Evolutionary conservation across 2,888 invertebrate genomes (phyloP), one percentile per base, ranked within the genome.

Genomic region (Girardia tigrina): DNA sequence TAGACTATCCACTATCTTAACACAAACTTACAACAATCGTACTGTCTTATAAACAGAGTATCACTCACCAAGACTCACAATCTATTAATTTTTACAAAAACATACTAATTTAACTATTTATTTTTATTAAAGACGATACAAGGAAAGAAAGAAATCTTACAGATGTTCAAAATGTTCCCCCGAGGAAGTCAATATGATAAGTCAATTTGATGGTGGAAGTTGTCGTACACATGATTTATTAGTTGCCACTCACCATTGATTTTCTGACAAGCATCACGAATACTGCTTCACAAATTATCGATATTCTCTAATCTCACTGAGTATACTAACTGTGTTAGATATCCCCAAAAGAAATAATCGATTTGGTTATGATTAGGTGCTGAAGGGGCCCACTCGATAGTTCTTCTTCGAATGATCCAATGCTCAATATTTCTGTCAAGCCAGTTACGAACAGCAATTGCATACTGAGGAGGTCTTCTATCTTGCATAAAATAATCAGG

Each of bases 171-270:
- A n/a, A n/a, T n/a, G n/a, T n/a, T n/a, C n/a, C n/a, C n/a, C n/a
- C n/a, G n/a, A n/a, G n/a, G n/a, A n/a, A n/a, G n/a, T n/a, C n/a
- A n/a, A n/a, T n/a, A n/a, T n/a, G n/a, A n/a, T n/a, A n/a, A n/a
- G n/a, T n/a, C n/a, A n/a, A n/a, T n/a, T n/a, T n/a, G n/a, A n/a
- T n/a, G n/a, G n/a, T n/a, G n/a, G n/a, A n/a, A n/a, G n/a, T n/a
- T n/a, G n/a, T n/a, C n/a, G n/a, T n/a, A n/a, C n/a, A n/a, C n/a
- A n/a, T n/a, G n/a, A n/a, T n/a, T n/a, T n/a, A n/a, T n/a, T n/a
- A n/a, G n/a, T n/a, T n/a, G n/a, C n/a, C n/a, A n/a, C n/a, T 70
- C 70, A 26, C 70, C 70, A 70, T 70, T 26, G 26, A 70, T 70
- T 26, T 70, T 70, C 26, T 23, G 26, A 70, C 70, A 70, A 70